These are phyloP conservation scores for Parotia lawesii DNA, from an alignment of 2,113 vertebrate genomes.

Conservation along the genomic window DNA sequence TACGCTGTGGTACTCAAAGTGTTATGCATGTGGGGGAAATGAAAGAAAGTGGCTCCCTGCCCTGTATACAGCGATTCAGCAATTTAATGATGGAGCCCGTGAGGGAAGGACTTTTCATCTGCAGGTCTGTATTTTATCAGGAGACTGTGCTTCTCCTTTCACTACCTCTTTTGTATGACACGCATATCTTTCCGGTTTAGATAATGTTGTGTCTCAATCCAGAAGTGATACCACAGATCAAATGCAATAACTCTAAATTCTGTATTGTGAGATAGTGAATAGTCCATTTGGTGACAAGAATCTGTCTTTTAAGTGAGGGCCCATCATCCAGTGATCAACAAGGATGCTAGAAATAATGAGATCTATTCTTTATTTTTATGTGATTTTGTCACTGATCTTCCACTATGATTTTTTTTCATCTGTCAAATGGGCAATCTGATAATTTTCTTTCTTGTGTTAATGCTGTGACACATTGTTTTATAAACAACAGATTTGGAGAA, in stretches of 20 bases:
- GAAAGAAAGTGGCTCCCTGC: background rate
- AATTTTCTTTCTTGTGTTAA: background rate
- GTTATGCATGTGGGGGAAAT: fast-evolving
- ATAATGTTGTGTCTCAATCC: background rate
- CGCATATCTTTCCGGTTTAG: background rate
- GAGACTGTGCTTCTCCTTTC: background rate
- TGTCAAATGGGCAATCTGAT: background rate
- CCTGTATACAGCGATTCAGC: background rate
- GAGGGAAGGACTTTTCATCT: background rate
- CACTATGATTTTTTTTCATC: background rate
- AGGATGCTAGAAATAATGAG: background rate
- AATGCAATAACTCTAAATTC: background rate
- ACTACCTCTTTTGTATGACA: background rate
- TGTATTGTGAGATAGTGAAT: background rate
- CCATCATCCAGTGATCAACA: background rate
- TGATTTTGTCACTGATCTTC: background rate
- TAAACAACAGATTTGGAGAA: background rate
- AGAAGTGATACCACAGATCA: background rate
- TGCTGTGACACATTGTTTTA: background rate
- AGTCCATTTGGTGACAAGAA: background rate
- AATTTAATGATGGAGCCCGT: background rate
- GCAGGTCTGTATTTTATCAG: background rate
- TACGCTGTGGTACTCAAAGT: background rate
- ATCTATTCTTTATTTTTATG: background rate
- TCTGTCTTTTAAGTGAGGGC: background rate